These are phyloP conservation scores for Clarias laeviceps DNA, from an alignment of 2,797 vertebrate genomes.

Conservation along the genomic window DNA sequence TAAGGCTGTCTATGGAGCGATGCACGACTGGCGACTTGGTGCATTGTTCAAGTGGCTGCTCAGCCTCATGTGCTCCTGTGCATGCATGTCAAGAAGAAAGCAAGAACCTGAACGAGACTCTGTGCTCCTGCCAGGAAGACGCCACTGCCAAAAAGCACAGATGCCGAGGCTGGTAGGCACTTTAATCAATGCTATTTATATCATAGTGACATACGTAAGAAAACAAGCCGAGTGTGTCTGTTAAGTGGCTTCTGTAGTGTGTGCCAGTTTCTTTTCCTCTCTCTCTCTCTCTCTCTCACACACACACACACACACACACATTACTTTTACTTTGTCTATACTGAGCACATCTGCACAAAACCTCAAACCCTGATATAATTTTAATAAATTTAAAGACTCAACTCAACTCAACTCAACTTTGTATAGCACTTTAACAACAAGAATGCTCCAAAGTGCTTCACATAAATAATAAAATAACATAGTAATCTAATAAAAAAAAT, in stretches of 20 bases:
- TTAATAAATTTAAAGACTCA: too few relatives aligned
- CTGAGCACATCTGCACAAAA: too few relatives aligned
- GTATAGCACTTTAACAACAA: too few relatives aligned
- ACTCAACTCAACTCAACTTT: too few relatives aligned
- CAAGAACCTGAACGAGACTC: constrained; percentile 44
- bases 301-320: constrained; percentile 7
- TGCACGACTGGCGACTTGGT: constrained; percentile 35
- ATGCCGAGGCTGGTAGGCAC: constrained; percentile 54
- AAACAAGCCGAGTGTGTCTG: constrained; percentile 57
- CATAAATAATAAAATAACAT: too few relatives aligned
- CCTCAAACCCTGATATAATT: too few relatives aligned
- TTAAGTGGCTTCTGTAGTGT: constrained; percentile 43
- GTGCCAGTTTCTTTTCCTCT: constrained; percentile 38
- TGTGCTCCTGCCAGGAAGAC: constrained; percentile 39
- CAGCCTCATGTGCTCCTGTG: constrained; percentile 33
- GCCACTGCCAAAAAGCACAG: constrained; percentile 57
- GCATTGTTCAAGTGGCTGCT: constrained; percentile 24
- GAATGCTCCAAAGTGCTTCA: too few relatives aligned
- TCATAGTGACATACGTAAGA: constrained; percentile 62
- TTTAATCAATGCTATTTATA: constrained; percentile 70
- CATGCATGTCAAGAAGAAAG: constrained; percentile 36
- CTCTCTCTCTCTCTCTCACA: too few relatives aligned
- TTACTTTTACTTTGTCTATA: too few relatives aligned
- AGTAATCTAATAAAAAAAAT: too few relatives aligned
- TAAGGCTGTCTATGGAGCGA: constrained; percentile 15